Evolutionary conservation across 1,140 invertebrate species (phyloP).

Genomic region (Eupristina koningsbergeri): DNA sequence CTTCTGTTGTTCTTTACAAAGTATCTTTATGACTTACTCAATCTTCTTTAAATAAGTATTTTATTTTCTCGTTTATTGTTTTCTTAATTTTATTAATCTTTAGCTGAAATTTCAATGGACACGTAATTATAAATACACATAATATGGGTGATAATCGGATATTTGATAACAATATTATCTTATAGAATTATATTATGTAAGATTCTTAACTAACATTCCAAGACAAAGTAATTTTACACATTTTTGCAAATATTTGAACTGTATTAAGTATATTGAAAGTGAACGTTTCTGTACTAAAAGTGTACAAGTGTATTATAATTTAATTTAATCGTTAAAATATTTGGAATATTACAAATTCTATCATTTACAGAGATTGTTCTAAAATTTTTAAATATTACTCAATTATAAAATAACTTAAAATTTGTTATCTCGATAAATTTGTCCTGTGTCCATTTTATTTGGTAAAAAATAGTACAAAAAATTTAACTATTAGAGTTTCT

Average conservation of each 20-base stretch:
- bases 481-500: too few species aligned
- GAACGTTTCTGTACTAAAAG: background rate
- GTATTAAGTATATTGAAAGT: background rate
- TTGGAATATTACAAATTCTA: background rate
- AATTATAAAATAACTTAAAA: too few species aligned
- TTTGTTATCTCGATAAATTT: too few species aligned
- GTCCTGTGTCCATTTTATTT: too few species aligned
- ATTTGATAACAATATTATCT: background rate
- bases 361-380: too few species aligned
- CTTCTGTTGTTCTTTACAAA: constrained; percentile 7
- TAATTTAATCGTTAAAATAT: background rate
- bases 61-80: constrained; percentile 6
- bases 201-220: background rate
- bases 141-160: background rate
- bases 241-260: background rate
- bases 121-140: background rate
- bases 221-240: background rate
- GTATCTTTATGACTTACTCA: constrained; percentile 3
- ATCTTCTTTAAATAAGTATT: background rate
- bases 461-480: too few species aligned
- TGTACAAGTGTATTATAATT: background rate
- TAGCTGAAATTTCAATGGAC: background rate
- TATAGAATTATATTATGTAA: background rate
- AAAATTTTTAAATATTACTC: too few species aligned
- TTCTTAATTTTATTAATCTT: background rate